Percentiles rank a stretch among this genome's conserved stretches.
Conservation (phyloP, 1,140 invertebrate species). For the Andrena cerasifolii region DNA sequence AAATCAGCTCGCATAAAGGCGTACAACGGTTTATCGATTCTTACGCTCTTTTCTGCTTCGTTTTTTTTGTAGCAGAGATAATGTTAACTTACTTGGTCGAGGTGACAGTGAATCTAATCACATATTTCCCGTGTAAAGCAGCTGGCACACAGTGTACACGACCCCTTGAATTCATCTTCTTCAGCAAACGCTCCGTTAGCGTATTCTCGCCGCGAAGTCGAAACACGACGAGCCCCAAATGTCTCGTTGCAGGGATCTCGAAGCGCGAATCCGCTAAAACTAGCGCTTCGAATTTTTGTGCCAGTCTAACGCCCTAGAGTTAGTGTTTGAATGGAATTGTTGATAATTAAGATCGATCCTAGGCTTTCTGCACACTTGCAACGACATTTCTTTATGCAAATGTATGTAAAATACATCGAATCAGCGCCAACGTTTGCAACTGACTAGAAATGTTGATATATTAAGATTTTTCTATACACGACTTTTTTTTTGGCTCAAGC, state of each 20-base stretch:
- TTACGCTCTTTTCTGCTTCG: neutral
- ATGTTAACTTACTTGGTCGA: slow-evolving; percentile 85
- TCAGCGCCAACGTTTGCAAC: too few relatives aligned
- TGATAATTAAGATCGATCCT: neutral
- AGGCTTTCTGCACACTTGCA: neutral
- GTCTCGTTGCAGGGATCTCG: slow-evolving; percentile 93
- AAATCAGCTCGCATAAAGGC: too few relatives aligned
- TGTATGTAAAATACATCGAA: too few relatives aligned
- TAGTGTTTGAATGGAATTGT: neutral
- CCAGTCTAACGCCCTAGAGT: slow-evolving; percentile 88
- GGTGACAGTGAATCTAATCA: slow-evolving; percentile 95
- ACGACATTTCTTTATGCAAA: too few relatives aligned
- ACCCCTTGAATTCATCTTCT: slow-evolving; percentile 92
- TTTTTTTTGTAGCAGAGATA: neutral
- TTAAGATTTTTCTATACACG: too few relatives aligned
- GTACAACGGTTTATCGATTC: neutral
- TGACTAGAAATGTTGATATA: too few relatives aligned
- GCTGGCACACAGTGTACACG: slow-evolving; percentile 97
- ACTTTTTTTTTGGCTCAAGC: too few relatives aligned
- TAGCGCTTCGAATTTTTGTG: slow-evolving; percentile 94
- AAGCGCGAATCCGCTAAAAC: slow-evolving; percentile 92
- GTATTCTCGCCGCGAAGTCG: slow-evolving; percentile 93
- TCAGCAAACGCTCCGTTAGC: slow-evolving; percentile 92
- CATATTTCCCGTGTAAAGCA: slow-evolving; percentile 93
- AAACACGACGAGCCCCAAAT: slow-evolving; percentile 97